Evolutionary conservation across 2,888 invertebrate species (phyloP), one percentile per base, ranked within the genome.

Genomic region (Girardia tigrina): DNA sequence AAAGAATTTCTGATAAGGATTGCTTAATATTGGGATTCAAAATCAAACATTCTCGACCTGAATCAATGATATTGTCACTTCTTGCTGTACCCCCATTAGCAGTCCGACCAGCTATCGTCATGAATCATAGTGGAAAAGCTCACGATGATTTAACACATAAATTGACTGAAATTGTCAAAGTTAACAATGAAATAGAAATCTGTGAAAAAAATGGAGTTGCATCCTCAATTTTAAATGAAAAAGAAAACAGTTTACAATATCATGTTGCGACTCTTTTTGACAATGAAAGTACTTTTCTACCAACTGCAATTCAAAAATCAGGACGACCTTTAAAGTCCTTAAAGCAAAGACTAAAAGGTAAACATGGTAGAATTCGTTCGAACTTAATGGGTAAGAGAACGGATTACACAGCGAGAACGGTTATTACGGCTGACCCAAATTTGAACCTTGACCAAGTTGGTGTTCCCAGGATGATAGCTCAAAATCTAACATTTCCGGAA

Each of bases 321-420:
- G 98, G 98, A 1, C 91, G 98, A 83, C 98, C 98, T 0, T 85
- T 99, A 8, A 99, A 99, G 86, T 94, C 98, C 0, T 88, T 99
- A 74, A 98, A 98, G 84, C 92, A 95, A 1, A 88, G 98, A 71
- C 80, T 88, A 78, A 97, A 97, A 86, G 95, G 97, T 26, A 99
- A 99, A 83, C 98, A 99, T 88, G 98, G 98, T 0, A 88, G 98
- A 81, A 97, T 99, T 81, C 88, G 98, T 85, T 98, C 98, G 80
- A 99, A 99, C 85, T 88, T 99, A 80, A 99, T 99, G 98, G 98
- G 98, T 75, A 98, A 98, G 84, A 93, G 98, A 87, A 98, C 99
- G 0, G 98, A 99, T 83, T 99, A 98, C 84, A 97, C 97, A 0
- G 98, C 95, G 2, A 90, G 98, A 84, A 98, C 98, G 81, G 98